phyloP scores from a whole-genome alignment of 2,888 invertebrate genomes.

The Palloptera scutellata region DNA sequence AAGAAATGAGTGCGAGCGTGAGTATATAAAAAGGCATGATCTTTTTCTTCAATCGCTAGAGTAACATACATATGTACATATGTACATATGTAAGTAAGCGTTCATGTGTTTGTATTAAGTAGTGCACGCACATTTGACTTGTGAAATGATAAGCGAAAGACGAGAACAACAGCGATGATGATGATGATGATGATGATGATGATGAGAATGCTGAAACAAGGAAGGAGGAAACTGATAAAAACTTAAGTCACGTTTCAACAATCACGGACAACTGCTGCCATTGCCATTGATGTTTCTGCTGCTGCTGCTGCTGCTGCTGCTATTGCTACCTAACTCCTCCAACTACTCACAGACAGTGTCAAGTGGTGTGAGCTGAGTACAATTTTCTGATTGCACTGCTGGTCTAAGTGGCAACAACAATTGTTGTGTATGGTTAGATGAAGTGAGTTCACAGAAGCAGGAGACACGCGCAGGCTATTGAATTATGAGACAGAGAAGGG shows the following conservation, averaged over 20 bases:
- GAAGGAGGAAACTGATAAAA: slow-evolving; percentile 38
- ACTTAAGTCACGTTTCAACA: slow-evolving; percentile 45
- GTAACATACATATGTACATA: neutral
- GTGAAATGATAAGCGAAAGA: neutral
- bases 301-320: neutral
- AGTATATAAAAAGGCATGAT: neutral
- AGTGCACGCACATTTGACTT: neutral
- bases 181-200: too few relatives aligned
- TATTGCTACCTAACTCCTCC: neutral
- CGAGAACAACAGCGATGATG: too few relatives aligned
- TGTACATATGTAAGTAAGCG: neutral
- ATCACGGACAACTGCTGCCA: slow-evolving; percentile 40
- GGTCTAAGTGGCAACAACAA: too few relatives aligned
- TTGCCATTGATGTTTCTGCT: slow-evolving; percentile 12
- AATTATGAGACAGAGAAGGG: too few relatives aligned
- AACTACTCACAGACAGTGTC: slow-evolving; percentile 35
- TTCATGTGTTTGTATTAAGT: neutral
- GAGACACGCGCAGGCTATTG: too few relatives aligned
- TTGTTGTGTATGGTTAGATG: too few relatives aligned
- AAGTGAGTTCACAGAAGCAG: too few relatives aligned
- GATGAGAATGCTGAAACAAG: too few relatives aligned
- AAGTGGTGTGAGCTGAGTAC: neutral
- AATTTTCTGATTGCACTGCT: too few relatives aligned
- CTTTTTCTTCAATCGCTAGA: neutral
- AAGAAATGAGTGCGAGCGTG: slow-evolving; percentile 5